A percentile compares a stretch with the other conserved stretches of the same genome.
Conservation (phyloP, 2,113 vertebrate species). For the Phalacrocorax aristotelis region DNA sequence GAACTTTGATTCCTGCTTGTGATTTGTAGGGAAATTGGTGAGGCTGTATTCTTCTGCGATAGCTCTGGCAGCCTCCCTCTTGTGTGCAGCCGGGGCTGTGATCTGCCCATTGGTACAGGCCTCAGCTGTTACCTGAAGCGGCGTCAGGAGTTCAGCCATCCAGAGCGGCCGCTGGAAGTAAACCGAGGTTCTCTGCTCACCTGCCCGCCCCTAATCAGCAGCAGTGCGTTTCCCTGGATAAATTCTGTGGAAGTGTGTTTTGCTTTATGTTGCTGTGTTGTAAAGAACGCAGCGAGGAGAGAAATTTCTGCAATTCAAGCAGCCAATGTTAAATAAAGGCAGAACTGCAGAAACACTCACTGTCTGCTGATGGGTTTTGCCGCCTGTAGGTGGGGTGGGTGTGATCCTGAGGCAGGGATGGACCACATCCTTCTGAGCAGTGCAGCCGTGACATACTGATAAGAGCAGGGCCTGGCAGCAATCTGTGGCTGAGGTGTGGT, state of each 20-base stretch:
- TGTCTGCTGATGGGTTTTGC: neutral
- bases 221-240: fast-evolving
- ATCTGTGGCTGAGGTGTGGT: fast-evolving
- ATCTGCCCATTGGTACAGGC: neutral
- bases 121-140: neutral
- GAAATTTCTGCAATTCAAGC: neutral
- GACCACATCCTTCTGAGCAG: neutral
- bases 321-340: neutral
- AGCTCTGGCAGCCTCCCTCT: neutral
- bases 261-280: neutral
- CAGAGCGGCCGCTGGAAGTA: fast-evolving
- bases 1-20: neutral
- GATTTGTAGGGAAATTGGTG: neutral
- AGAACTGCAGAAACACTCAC: neutral
- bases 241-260: fast-evolving
- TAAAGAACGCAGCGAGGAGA: neutral
- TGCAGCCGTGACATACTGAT: fast-evolving
- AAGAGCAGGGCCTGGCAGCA: neutral
- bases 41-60: neutral
- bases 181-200: neutral
- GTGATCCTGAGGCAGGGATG: fast-evolving
- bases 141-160: fast-evolving
- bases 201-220: neutral
- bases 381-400: fast-evolving
- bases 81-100: neutral